Conservation (phyloP, 2,888 invertebrate species). For the Phlogophora meticulosa region DNA sequence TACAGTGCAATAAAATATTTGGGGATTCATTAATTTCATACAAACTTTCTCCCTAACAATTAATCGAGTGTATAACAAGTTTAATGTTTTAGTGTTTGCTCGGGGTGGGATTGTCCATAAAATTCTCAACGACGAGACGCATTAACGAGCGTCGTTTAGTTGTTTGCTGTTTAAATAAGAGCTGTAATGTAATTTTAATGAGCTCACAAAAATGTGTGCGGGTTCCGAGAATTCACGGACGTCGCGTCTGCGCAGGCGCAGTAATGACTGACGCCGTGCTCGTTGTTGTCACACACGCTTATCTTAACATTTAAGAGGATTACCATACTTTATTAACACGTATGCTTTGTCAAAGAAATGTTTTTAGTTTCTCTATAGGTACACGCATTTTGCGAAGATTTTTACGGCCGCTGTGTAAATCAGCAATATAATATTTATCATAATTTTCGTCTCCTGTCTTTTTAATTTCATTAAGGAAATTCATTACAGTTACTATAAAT, state of each 20-base stretch:
- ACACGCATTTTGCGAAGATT: slow-evolving; percentile 10
- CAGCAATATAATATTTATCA: slow-evolving; percentile 2
- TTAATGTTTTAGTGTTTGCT: slow-evolving; percentile 61
- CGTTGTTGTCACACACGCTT: slow-evolving; percentile 55
- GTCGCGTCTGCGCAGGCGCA: slow-evolving; percentile 65
- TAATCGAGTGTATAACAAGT: slow-evolving; percentile 56
- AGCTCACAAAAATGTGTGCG: slow-evolving; percentile 88
- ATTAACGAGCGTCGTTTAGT: slow-evolving; percentile 89
- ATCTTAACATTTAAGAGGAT: slow-evolving; percentile 49
- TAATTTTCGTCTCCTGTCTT: slow-evolving; percentile 3
- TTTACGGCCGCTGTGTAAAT: slow-evolving; percentile 11
- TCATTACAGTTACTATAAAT: slow-evolving; percentile 45
- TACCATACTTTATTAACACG: slow-evolving; percentile 45
- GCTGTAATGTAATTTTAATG: slow-evolving; percentile 90
- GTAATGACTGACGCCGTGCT: slow-evolving; percentile 67
- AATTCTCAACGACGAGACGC: slow-evolving; percentile 82
- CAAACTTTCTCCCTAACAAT: slow-evolving; percentile 57
- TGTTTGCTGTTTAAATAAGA: slow-evolving; percentile 90
- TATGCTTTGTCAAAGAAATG: slow-evolving; percentile 30
- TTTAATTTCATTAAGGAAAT: slow-evolving; percentile 24
- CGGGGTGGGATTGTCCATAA: slow-evolving; percentile 83
- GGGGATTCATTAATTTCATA: slow-evolving; percentile 37
- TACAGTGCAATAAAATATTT: slow-evolving; percentile 46
- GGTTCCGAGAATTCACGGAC: slow-evolving; percentile 73
- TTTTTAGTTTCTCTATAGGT: slow-evolving; percentile 22